Evolutionary conservation across 2,113 vertebrate species (phyloP).

Genomic region (Daubentonia madagascariensis): DNA sequence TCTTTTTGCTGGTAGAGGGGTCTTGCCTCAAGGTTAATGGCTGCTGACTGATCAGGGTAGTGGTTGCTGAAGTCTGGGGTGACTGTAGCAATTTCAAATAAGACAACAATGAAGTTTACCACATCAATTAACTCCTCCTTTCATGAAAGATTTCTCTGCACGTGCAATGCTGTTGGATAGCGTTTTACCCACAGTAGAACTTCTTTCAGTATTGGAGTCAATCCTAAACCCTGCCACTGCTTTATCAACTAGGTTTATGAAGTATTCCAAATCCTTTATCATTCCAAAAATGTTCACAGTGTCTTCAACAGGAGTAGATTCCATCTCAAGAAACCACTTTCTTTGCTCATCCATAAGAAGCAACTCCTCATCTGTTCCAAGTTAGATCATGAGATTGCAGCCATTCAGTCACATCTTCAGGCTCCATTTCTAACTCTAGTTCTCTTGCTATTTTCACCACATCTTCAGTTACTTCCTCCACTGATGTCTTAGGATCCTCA

Average conservation of each 20-base stretch:
- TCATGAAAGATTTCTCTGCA: neutral
- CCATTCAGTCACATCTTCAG: neutral
- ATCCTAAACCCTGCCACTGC: neutral
- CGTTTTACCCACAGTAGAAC: neutral
- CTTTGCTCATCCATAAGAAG: neutral
- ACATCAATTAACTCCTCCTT: neutral
- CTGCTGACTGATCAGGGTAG: neutral
- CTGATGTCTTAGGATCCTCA: too few relatives aligned
- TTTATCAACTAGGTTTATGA: too few relatives aligned
- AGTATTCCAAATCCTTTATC: too few relatives aligned
- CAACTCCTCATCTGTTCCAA: neutral
- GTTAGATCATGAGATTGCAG: neutral
- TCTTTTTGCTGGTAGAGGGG: neutral
- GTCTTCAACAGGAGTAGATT: too few relatives aligned
- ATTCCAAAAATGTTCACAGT: too few relatives aligned
- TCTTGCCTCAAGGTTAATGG: neutral
- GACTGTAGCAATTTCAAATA: neutral
- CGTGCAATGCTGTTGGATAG: neutral
- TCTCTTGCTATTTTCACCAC: neutral
- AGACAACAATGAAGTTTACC: neutral
- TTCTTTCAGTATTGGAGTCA: neutral
- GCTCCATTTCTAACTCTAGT: neutral
- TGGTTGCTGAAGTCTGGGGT: neutral
- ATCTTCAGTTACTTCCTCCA: too few relatives aligned
- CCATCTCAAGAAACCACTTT: neutral